Evolutionary conservation across 2,797 vertebrate species (phyloP).

Genomic region (Calcarius lapponicus): DNA sequence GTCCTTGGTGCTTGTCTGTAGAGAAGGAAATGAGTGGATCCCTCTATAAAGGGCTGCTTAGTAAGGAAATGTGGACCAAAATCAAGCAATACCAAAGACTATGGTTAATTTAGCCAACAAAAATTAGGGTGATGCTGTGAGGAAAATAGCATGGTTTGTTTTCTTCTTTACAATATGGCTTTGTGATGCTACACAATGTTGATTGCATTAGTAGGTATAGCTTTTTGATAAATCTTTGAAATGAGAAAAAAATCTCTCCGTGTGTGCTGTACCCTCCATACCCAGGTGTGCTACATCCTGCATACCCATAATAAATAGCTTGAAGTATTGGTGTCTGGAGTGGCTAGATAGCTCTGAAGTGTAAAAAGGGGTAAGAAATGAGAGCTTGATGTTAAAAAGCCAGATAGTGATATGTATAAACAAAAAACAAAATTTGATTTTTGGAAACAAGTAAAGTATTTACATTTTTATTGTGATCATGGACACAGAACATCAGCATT

Average conservation of each 20-base stretch:
- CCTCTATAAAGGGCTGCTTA: neutral
- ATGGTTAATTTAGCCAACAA: neutral
- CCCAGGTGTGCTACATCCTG: neutral
- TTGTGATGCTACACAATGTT: neutral
- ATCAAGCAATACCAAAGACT: neutral
- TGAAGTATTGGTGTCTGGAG: neutral
- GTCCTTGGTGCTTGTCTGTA: neutral
- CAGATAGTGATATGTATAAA: neutral
- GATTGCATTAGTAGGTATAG: neutral
- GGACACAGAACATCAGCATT: rapidly evolving
- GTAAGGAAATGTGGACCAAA: neutral
- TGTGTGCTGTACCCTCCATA: neutral
- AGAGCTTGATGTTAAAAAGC: neutral
- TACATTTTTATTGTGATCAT: neutral
- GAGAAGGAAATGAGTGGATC: neutral
- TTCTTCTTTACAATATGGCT: neutral
- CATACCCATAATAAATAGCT: neutral
- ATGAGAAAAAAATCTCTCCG: neutral
- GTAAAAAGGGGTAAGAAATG: neutral
- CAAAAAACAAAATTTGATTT: neutral
- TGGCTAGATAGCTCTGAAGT: neutral
- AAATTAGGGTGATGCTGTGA: neutral
- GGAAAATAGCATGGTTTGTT: neutral
- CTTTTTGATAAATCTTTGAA: neutral
- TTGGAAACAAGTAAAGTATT: neutral